phyloP scores from a whole-genome alignment of 2,888 invertebrate species.

The Atrina japonica region DNA sequence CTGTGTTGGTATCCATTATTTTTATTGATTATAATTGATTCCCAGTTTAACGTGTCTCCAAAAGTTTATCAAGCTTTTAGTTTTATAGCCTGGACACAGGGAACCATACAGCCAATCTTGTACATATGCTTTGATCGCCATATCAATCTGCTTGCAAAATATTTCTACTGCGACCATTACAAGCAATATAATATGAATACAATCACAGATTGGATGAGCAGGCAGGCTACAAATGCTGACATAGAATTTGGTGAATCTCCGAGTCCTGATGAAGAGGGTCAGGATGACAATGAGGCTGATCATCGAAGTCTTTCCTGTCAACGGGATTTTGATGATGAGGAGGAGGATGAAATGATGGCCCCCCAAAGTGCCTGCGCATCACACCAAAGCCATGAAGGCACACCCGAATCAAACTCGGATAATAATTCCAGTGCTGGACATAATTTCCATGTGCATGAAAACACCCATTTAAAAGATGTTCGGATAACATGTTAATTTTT shows the following conservation, averaged over 20 bases:
- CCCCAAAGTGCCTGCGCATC: slow-evolving; percentile 27
- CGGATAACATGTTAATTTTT: slow-evolving; percentile 13
- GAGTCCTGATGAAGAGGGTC: slow-evolving; percentile 16
- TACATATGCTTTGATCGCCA: slow-evolving; percentile 79
- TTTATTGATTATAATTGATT: slow-evolving; percentile 77
- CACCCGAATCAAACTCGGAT: slow-evolving; percentile 33
- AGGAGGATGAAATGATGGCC: slow-evolving; percentile 25
- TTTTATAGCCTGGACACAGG: slow-evolving; percentile 80
- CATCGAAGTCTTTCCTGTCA: slow-evolving; percentile 3
- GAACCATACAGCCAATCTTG: slow-evolving; percentile 77
- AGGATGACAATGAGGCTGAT: slow-evolving; percentile 4
- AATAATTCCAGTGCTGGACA: slow-evolving; percentile 19
- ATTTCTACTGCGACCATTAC: slow-evolving; percentile 70
- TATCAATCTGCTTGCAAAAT: slow-evolving; percentile 72
- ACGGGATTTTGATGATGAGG: slow-evolving; percentile 19
- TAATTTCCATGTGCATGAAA: background rate
- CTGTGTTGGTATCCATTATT: slow-evolving; percentile 80
- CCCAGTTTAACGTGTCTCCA: slow-evolving; percentile 74
- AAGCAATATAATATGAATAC: slow-evolving; percentile 37
- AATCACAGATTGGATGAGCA: slow-evolving; percentile 45
- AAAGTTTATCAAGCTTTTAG: slow-evolving; percentile 79
- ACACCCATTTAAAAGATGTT: slow-evolving; percentile 5
- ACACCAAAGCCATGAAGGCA: slow-evolving; percentile 29
- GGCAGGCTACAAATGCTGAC: slow-evolving; percentile 14
- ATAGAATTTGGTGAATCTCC: no score